A percentile compares a stretch with the other conserved stretches of the same genome.
phyloP scores from a whole-genome alignment of 2,113 vertebrate genomes.

The Albula goreensis region DNA sequence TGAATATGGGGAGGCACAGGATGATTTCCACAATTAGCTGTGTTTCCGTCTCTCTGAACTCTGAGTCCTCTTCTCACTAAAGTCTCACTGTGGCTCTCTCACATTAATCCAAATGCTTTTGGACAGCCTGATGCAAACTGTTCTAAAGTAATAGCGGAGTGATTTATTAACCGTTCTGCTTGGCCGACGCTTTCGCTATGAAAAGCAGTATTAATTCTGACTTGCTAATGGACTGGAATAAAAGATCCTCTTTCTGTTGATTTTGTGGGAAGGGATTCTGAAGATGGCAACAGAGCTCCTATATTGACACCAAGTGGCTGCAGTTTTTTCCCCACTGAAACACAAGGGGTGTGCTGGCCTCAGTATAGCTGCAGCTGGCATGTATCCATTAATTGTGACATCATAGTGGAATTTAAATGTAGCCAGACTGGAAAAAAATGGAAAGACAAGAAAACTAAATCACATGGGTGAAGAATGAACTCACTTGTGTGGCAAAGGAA shows the following conservation, averaged over 20 bases:
- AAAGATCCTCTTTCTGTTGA: background rate
- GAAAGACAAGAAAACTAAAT: too few species aligned
- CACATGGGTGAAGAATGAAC: too few species aligned
- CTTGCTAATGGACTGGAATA: slow-evolving; percentile 4
- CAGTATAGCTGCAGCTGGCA: too few species aligned
- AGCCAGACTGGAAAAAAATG: too few species aligned
- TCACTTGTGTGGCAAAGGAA: too few species aligned
- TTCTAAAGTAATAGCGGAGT: background rate
- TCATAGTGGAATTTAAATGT: too few species aligned
- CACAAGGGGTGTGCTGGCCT: background rate
- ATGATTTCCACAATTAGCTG: background rate
- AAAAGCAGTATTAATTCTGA: background rate
- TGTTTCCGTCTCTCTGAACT: background rate
- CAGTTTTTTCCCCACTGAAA: background rate
- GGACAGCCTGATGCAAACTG: background rate
- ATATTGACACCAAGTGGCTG: background rate
- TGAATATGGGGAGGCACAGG: background rate
- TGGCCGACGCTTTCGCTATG: background rate
- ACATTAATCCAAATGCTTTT: background rate
- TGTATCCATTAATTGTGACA: too few species aligned
- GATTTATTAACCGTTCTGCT: slow-evolving; percentile 3
- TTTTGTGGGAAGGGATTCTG: background rate
- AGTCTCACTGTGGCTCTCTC: background rate
- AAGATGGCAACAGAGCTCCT: background rate
- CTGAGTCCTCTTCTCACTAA: background rate